phyloP scores from a whole-genome alignment of 2,797 vertebrate species.

The Picus viridis region DNA sequence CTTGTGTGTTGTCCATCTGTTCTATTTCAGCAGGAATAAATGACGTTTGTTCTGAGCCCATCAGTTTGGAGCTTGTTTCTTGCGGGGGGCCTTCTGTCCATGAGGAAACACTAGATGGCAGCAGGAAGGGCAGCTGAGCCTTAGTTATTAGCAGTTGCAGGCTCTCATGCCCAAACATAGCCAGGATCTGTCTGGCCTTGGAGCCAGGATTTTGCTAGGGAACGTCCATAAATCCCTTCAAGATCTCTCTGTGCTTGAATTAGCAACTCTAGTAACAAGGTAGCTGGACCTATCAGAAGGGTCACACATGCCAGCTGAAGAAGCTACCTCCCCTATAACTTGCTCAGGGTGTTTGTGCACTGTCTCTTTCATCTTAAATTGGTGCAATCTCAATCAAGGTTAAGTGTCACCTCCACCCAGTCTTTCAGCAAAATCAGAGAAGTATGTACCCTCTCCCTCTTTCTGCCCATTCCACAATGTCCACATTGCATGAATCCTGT shows the following conservation, averaged over 20 bases:
- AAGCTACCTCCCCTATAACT: neutral
- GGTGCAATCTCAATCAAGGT: neutral
- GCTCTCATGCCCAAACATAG: neutral
- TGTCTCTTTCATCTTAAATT: neutral
- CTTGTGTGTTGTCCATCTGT: neutral
- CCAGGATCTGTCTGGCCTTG: neutral
- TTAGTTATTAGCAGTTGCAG: neutral
- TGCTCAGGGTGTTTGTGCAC: neutral
- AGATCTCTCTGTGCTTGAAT: neutral
- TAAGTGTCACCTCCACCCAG: neutral
- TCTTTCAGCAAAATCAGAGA: neutral
- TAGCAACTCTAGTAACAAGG: neutral
- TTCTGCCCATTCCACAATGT: neutral
- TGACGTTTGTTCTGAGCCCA: neutral
- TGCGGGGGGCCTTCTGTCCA: neutral
- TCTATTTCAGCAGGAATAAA: constrained; percentile 2
- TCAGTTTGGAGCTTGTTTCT: neutral
- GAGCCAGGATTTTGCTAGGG: neutral
- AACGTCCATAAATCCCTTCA: neutral
- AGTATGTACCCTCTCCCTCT: neutral
- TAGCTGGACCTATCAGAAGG: neutral
- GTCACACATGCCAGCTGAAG: neutral
- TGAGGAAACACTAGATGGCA: constrained; percentile 53
- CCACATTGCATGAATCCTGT: neutral
- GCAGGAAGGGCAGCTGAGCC: neutral